These are phyloP conservation scores for Microcebus tavaratra DNA, from an alignment of 2,113 vertebrate species.

Conservation along the genomic window DNA sequence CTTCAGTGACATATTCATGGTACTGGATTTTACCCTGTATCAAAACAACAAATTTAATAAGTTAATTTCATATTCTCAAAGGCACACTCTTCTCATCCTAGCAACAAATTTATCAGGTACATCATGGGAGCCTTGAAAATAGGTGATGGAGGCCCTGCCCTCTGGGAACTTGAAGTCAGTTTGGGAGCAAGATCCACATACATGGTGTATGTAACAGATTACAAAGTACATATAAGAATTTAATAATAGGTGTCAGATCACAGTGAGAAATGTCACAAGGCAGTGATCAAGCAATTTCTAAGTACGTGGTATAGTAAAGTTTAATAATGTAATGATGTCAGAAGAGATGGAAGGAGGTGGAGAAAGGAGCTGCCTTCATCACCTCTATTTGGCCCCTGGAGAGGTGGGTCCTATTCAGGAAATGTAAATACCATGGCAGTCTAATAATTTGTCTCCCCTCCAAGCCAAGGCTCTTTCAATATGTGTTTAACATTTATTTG, in stretches of 20 bases:
- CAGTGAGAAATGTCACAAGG: neutral
- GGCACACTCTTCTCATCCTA: neutral
- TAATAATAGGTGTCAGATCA: neutral
- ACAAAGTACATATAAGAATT: neutral
- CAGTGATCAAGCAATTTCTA: neutral
- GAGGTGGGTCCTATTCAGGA: neutral
- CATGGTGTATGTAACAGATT: neutral
- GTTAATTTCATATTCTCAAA: conserved; percentile 3
- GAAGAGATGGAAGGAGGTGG: neutral
- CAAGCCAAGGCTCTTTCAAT: neutral
- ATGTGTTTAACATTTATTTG: neutral
- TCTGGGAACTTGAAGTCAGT: neutral
- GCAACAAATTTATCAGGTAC: neutral
- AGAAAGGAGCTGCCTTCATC: neutral
- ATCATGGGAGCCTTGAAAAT: neutral
- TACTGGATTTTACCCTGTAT: conserved; percentile 90
- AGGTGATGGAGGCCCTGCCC: neutral
- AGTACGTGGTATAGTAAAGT: neutral
- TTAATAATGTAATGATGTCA: neutral
- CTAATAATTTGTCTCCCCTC: neutral
- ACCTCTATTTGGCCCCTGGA: neutral
- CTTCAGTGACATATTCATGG: conserved; percentile 87
- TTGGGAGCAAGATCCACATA: neutral
- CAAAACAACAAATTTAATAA: neutral
- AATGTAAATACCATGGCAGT: neutral